phyloP scores from a whole-genome alignment of 2,888 invertebrate species.

The Diarsia brunnea region DNA sequence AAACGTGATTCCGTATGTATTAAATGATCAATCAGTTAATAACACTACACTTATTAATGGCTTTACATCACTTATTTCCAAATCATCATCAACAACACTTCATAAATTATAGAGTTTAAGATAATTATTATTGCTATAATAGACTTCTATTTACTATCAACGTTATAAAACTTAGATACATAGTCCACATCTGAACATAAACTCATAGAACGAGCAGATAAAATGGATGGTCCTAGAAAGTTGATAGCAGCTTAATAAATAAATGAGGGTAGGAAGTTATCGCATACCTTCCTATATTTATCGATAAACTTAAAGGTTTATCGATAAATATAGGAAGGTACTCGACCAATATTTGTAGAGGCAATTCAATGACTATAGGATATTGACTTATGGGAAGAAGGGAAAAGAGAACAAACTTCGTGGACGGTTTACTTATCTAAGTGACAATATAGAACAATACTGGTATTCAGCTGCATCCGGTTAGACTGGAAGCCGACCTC shows the following conservation, averaged over 20 bases:
- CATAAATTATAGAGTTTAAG: constrained; percentile 4
- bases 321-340: too few species aligned
- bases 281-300: neutral
- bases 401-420: neutral
- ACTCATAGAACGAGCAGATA: constrained; percentile 3
- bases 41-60: neutral
- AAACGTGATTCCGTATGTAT: constrained; percentile 5
- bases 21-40: constrained; percentile 24
- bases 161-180: neutral
- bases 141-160: constrained; percentile 8
- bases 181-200: neutral
- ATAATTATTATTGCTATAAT: neutral
- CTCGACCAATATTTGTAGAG: neutral
- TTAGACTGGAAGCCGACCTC: too few species aligned
- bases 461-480: too few species aligned
- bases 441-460: neutral
- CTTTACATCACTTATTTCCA: constrained; percentile 9
- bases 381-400: neutral
- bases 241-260: constrained; percentile 4
- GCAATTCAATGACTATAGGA: neutral
- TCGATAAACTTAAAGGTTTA: constrained; percentile 1
- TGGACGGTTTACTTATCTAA: neutral
- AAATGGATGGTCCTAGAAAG: neutral
- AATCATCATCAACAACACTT: constrained; percentile 14
- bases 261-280: neutral